These are phyloP conservation scores for Hololepta plana DNA, from an alignment of 2,888 invertebrate species.

Conservation along the genomic window DNA sequence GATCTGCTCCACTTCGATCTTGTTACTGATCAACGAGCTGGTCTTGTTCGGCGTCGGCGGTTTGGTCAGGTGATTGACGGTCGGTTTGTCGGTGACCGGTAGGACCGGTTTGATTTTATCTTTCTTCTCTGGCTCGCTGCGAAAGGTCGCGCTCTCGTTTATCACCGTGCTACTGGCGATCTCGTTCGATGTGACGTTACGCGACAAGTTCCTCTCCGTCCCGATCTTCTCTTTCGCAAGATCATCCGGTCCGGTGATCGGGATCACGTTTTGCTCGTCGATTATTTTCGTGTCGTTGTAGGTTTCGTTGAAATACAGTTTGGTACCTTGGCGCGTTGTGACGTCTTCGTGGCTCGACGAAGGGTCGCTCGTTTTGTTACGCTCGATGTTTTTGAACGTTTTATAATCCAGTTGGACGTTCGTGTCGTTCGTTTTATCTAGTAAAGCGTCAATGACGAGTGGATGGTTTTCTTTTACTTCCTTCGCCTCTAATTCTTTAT, in stretches of 20 bases:
- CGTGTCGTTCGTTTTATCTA: slow-evolving; percentile 13
- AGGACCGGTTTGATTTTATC: no score
- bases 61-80: slow-evolving; percentile 1
- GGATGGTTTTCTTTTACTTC: slow-evolving; percentile 5
- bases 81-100: no score
- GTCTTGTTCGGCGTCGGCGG: slow-evolving; percentile 1
- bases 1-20: slow-evolving; percentile 1
- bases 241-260: not conserved
- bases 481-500: slow-evolving; percentile 7
- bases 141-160: no score
- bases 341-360: slow-evolving; percentile 18
- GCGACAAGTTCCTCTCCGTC: no score
- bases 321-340: slow-evolving; percentile 28
- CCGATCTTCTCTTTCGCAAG: no score
- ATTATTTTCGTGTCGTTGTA: slow-evolving; percentile 37
- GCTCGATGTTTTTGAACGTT: slow-evolving; percentile 16
- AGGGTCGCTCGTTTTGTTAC: slow-evolving; percentile 16
- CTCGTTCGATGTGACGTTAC: no score
- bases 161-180: no score
- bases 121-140: no score
- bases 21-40: slow-evolving; percentile 1
- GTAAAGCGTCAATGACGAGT: slow-evolving; percentile 1
- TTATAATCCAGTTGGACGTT: slow-evolving; percentile 16
- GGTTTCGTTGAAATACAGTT: slow-evolving; percentile 29
- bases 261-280: slow-evolving; percentile 16